Evolutionary conservation across 2,113 vertebrate genomes (phyloP).

Genomic region (Notothenia rossii): DNA sequence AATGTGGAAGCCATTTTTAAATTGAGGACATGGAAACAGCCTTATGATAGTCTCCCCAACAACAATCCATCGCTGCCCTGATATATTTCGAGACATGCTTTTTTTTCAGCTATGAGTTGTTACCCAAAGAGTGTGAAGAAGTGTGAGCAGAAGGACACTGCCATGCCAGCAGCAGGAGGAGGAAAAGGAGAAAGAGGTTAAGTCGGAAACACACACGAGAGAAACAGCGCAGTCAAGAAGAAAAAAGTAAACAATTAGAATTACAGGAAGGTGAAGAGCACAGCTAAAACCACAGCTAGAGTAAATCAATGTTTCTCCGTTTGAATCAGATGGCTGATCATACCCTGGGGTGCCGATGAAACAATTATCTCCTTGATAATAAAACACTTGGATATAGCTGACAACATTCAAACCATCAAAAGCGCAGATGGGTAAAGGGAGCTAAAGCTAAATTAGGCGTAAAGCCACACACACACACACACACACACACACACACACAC

Average conservation of each 20-base stretch:
- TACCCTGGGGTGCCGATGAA: slow-evolving; percentile 66
- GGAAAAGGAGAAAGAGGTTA: slow-evolving; percentile 34
- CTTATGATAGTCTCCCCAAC: not conserved
- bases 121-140: slow-evolving; percentile 54
- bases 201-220: slow-evolving; percentile 39
- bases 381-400: slow-evolving; percentile 54
- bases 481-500: too few species aligned
- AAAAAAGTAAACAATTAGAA: slow-evolving; percentile 6
- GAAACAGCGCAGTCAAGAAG: not conserved
- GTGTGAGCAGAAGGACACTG: slow-evolving; percentile 47
- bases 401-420: slow-evolving; percentile 59
- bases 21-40: not conserved
- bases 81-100: slow-evolving; percentile 13
- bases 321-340: slow-evolving; percentile 62
- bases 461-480: slow-evolving; percentile 23
- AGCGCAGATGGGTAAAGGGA: slow-evolving; percentile 37
- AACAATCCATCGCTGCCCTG: slow-evolving; percentile 21
- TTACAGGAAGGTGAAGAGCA: slow-evolving; percentile 37
- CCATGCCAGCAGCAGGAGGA: slow-evolving; percentile 42
- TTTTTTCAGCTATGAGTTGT: slow-evolving; percentile 37
- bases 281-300: slow-evolving; percentile 12
- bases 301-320: slow-evolving; percentile 38
- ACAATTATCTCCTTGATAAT: slow-evolving; percentile 65
- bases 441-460: slow-evolving; percentile 62
- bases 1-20: not conserved